Base-by-base conservation (phyloP, 2,888 invertebrate genomes). In the Drosophila paramelanica region DNA sequence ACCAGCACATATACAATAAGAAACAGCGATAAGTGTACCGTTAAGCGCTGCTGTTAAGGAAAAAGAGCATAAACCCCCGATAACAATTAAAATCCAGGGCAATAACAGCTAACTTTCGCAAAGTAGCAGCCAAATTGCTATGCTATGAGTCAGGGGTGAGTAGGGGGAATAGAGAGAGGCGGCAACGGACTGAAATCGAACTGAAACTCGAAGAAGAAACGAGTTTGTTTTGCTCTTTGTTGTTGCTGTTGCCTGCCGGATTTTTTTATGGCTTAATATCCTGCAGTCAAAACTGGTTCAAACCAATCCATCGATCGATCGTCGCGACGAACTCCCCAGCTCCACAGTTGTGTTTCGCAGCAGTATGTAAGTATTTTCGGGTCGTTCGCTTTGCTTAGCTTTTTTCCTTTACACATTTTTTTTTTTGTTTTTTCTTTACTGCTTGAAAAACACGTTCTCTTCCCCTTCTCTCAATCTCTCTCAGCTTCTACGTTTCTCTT, bases 271-370 rank as follows among this genome's bases (percentile, higher is more conserved):
- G 81, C 87, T 82, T 71, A 82, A 82, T 82, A 82, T 82, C 82
- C 88, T 82, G 87, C 77, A 71, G 87, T 46, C 53, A 83, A 82
- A 82, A 82, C 82, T 82, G 88, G 82, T 82, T 82, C 84, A 86
- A 68, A 55, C 59, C 55, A 55, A 66, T 69, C 46, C 70, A 78
- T 60, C 75, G 79, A 81, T 69, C 61, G 81, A 53, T 65, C 77
- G 67, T 51, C 60, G 67, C 60, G 55, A 23, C 55, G 49, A 69
- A 43, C 47, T 38, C 46, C 23, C 58, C 36, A 66, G 53, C 33
- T 64, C 42, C 49, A 33, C 51, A 49, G 52, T 62, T 61, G 17
- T 61, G 43, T 14, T 74, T 49, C 38, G 59, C 38, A 61, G 33
- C 71, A 61, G 42, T 70, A 42, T 53, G 46, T 61, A 50, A 42